Evolutionary conservation across 2,888 invertebrate genomes (phyloP), one percentile per base, ranked within the genome.

Genomic region (Euzophera pinguis): DNA sequence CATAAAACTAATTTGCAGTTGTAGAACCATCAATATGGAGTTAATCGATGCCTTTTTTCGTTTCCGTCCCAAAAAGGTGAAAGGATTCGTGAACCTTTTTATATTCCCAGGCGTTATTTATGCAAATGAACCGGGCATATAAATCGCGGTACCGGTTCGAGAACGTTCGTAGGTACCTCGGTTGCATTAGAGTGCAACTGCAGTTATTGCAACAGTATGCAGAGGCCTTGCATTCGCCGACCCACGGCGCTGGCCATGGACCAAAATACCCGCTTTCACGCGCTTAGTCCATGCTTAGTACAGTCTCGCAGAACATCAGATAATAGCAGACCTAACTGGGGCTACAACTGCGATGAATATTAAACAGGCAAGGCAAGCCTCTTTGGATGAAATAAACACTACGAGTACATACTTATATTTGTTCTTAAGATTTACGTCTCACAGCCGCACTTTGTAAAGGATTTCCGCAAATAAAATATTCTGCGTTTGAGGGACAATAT

Each of bases 171-270:
- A 63, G 54, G 57, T 60, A 60, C 57, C 56, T 56, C 57, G 58
- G 71, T 74, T 79, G 82, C 84, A 78, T 77, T 77, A 77, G 69
- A 69, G 77, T 84, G 86, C 85, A 84, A 80, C 73, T 78, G 77
- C 80, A 75, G 71, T 73, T 77, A 73, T 84, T 86, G 86, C 87
- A 81, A 84, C 84, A 84, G 76, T 73, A 69, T 75, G 72, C 75
- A 73, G 72, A 69, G 81, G 85, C 88, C 88, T 88, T 88, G 88
- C 87, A 82, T 81, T 88, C 87, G 85, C 87, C 81, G 80, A 75
- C 75, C 75, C 67, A 69, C 71, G 65, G 75, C 75, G 73, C 65
- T 75, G 83, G 80, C 89, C 88, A 78, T 88, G 89, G 87, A 85
- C 86, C 78, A 65, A 83, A 84, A 88, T 86, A 82, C 75, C 70